phyloP scores from a whole-genome alignment of 2,797 vertebrate genomes.

The Rhodeus uyekii region DNA sequence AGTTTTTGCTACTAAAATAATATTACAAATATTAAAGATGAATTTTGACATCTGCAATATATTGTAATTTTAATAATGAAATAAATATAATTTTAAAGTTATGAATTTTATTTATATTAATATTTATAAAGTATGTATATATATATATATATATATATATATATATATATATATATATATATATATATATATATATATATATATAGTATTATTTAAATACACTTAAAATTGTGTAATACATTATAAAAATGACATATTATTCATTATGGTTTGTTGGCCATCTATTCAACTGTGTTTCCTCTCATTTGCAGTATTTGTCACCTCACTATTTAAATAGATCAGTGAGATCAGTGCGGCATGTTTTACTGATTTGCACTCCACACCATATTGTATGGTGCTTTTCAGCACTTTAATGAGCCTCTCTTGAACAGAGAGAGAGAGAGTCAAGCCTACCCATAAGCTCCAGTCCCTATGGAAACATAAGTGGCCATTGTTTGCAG shows the following conservation, averaged over 20 bases:
- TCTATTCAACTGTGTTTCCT: not conserved
- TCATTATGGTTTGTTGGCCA: not conserved
- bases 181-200: not conserved
- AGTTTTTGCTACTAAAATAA: not conserved
- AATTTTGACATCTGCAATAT: not conserved
- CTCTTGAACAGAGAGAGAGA: constrained; percentile 33
- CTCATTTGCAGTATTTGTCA: constrained; percentile 16
- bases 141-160: not conserved
- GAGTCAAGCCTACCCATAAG: constrained; percentile 58
- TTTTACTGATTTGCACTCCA: constrained; percentile 23
- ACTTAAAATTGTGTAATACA: not conserved
- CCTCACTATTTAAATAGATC: constrained; percentile 18
- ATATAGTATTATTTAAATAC: too few relatives aligned
- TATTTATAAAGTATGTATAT: not conserved
- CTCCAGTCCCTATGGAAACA: constrained; percentile 74
- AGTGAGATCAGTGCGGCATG: not conserved
- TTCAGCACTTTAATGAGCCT: constrained; percentile 38
- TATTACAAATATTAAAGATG: not conserved
- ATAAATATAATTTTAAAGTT: too few relatives aligned
- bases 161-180: not conserved
- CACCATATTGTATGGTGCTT: constrained; percentile 23
- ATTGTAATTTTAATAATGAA: too few relatives aligned
- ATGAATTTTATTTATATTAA: too few relatives aligned
- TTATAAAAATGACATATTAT: too few relatives aligned
- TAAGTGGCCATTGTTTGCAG: constrained; percentile 78